Percentiles rank a stretch among this genome's conserved stretches.
phyloP scores from a whole-genome alignment of 2,888 invertebrate species.

The Nomada ferruginata region DNA sequence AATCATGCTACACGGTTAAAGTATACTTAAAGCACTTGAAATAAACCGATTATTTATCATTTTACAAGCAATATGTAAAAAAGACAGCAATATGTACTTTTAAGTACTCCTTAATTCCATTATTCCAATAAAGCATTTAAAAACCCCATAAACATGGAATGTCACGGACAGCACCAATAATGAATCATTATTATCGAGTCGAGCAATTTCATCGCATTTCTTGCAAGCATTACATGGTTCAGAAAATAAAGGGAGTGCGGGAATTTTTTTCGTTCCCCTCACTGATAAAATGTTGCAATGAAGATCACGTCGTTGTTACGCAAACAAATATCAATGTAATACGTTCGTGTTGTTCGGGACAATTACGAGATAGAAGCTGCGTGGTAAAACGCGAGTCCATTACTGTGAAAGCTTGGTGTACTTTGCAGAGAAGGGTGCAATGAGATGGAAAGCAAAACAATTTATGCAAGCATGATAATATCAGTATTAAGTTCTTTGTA shows the following conservation, averaged over 20 bases:
- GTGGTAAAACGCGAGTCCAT: slow-evolving; percentile 5
- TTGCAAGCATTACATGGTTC: neutral
- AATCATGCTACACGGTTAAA: no score
- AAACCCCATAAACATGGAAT: neutral
- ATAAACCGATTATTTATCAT: no score
- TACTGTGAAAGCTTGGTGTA: slow-evolving; percentile 15
- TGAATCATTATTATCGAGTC: slow-evolving; percentile 45
- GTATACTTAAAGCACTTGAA: no score
- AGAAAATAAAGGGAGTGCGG: neutral
- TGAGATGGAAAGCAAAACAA: neutral
- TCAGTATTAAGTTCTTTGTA: no score
- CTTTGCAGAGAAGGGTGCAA: neutral
- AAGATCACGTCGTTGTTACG: slow-evolving; percentile 37
- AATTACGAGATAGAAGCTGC: slow-evolving; percentile 21
- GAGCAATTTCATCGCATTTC: slow-evolving; percentile 29
- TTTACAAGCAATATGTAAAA: neutral
- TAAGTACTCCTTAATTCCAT: neutral
- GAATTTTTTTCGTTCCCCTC: slow-evolving; percentile 22
- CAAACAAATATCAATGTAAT: neutral
- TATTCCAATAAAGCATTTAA: neutral
- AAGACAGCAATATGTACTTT: neutral
- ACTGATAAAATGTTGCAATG: slow-evolving; percentile 32
- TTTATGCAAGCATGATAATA: no score
- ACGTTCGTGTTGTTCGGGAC: slow-evolving; percentile 6
- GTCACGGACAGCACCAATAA: neutral